Percentiles rank a stretch among this genome's conserved stretches.
Evolutionary conservation across 2,113 vertebrate genomes (phyloP).

Genomic region (Boulengeromyrus knoepffleri): DNA sequence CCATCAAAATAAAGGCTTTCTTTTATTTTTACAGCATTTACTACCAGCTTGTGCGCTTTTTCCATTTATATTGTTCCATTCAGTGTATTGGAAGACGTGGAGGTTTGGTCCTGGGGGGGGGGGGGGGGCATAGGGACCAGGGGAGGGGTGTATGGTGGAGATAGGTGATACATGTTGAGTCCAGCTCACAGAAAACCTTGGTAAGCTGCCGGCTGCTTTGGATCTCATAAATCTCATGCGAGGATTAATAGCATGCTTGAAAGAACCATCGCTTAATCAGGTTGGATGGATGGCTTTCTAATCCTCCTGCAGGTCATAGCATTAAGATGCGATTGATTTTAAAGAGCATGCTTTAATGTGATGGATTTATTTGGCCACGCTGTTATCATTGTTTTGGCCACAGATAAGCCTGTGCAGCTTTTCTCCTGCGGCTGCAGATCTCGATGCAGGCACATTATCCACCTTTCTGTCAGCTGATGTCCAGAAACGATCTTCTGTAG

Average conservation of each 20-base stretch:
- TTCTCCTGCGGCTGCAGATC: not conserved
- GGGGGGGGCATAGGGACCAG: not conserved
- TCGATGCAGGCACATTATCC: not conserved
- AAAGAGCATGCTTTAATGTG: not conserved
- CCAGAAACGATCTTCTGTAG: not conserved
- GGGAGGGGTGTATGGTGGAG: not conserved
- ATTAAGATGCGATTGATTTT: conserved; percentile 3
- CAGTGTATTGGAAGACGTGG: not conserved
- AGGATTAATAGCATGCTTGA: not conserved
- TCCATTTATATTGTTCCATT: conserved; percentile 1
- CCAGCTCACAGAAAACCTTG: not conserved
- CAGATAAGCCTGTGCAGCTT: not conserved
- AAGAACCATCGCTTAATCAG: not conserved
- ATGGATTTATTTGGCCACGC: not conserved
- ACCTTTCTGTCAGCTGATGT: not conserved
- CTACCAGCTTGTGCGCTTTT: not conserved
- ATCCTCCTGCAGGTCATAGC: not conserved
- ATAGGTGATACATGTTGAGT: not conserved
- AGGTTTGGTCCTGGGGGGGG: not conserved
- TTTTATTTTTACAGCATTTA: not conserved
- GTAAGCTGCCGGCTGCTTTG: not conserved
- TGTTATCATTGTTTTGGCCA: conserved; percentile 7
- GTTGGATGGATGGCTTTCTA: not conserved
- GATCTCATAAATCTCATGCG: not conserved
- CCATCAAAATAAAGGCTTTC: not conserved